phyloP scores from a whole-genome alignment of 2,113 vertebrate species.

The Pao palembangensis region DNA sequence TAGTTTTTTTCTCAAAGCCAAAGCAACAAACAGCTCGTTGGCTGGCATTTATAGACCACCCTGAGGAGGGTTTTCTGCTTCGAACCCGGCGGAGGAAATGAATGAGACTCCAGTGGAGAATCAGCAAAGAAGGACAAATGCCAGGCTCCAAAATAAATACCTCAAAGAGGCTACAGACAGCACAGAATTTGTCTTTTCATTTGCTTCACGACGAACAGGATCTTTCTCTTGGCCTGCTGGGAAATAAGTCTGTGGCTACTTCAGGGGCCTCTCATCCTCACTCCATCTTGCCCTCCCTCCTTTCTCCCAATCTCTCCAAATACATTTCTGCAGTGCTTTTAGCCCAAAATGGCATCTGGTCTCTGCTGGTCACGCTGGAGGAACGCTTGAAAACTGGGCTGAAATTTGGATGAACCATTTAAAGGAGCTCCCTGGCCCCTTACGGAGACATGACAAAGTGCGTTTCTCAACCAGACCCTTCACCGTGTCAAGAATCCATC shows the following conservation, averaged over 20 bases:
- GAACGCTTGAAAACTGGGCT: constrained; percentile 39
- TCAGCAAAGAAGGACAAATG: constrained; percentile 60
- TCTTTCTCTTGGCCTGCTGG: not conserved
- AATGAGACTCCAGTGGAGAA: constrained; percentile 42
- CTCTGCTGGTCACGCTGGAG: constrained; percentile 33
- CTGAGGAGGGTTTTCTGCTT: constrained; percentile 54
- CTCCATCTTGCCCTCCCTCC: constrained; percentile 10
- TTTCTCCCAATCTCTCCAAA: constrained; percentile 19
- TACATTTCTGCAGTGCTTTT: constrained; percentile 47
- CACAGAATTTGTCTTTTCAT: constrained; percentile 26
- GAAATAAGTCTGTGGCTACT: constrained; percentile 5
- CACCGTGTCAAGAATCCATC: constrained; percentile 1
- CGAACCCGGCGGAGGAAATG: constrained; percentile 36
- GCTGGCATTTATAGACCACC: constrained; percentile 62
- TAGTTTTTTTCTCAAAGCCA: constrained; percentile 25
- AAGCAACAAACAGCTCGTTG: constrained; percentile 58
- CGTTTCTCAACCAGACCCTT: not conserved
- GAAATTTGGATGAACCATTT: constrained; percentile 44
- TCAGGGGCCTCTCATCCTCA: constrained; percentile 24
- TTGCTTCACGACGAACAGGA: not conserved
- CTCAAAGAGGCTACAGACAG: constrained; percentile 31
- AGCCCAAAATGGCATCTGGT: constrained; percentile 39
- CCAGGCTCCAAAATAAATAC: constrained; percentile 45
- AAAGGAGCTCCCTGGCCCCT: constrained; percentile 19
- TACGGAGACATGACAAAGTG: constrained; percentile 38